Evolutionary conservation across 2,113 vertebrate genomes (phyloP), one percentile per base, ranked within the genome.

Genomic region (Entosphenus tridentatus): DNA sequence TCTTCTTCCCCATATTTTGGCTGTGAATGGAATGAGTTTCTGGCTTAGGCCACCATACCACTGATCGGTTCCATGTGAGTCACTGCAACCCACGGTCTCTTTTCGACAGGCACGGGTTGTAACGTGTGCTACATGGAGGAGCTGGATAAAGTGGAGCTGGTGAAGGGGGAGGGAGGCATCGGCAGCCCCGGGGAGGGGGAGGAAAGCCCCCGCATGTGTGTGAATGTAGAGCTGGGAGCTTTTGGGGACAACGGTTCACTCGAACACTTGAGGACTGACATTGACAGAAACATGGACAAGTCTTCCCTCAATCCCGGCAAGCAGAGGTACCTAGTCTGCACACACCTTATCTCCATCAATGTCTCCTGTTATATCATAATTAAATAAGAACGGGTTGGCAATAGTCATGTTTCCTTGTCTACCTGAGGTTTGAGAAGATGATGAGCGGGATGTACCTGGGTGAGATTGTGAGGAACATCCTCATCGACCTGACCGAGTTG

Each of bases 121-220:
- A 97, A 97, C 0, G 85, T 82, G 69, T 97, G 93, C 75, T 97
- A 95, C 82, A 97, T 97, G 91, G 93, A 97, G 78, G 93, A 97
- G 80, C 87, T 96, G 86, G 74, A 75, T 55, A 95, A 96, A 2
- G 80, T 97, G 58, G 88, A 96, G 73, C 77, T 89, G 77, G 85
- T 90, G 76, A 85, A 87, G 8, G 88, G 87, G 1, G 78, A 87
- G 1, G 82, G 86, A 12, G 93, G 91, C 7, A 39, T 39, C 39
- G 39, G 39, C 39, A 39, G 39, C 39, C 39, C 39, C 39, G 39
- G 39, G 5, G 39, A 39, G 39, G 39, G 39, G 39, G 39, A 39
- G 39, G 39, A 39, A 39, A 5, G 39, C 39, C 39, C 39, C 39
- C 82, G 78, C 10, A 97, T 97, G 93, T 97, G 91, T 9, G 69